These are phyloP conservation scores for Rhinichthys klamathensis DNA, from an alignment of 2,113 vertebrate species.

Conservation along the genomic window DNA sequence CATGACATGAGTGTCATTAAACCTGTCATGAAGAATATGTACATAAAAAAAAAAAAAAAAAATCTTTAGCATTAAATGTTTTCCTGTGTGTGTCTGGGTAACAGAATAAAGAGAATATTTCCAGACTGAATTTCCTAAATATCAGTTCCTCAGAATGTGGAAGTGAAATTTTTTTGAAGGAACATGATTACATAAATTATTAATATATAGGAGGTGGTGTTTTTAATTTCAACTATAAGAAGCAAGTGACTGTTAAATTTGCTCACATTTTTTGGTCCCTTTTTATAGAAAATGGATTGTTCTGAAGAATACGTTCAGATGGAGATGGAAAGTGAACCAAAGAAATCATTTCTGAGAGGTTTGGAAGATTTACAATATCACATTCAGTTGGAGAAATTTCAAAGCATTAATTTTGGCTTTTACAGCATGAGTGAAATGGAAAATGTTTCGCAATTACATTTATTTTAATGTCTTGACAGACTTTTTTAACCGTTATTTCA, in stretches of 20 bases:
- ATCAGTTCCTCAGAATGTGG: neutral
- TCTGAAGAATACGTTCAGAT: neutral
- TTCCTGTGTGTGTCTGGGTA: too few relatives aligned
- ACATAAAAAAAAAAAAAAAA: neutral
- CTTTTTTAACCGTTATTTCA: neutral
- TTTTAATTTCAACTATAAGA: neutral
- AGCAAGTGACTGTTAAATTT: neutral
- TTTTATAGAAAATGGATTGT: neutral
- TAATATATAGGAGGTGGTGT: neutral
- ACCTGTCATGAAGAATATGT: neutral
- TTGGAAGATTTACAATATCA: neutral
- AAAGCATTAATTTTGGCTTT: neutral
- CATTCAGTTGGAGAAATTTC: too few relatives aligned
- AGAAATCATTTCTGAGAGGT: neutral
- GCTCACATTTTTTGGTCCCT: neutral
- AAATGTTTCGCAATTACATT: neutral
- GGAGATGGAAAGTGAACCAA: neutral
- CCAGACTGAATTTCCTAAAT: neutral
- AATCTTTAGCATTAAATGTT: too few relatives aligned
- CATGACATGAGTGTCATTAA: too few relatives aligned
- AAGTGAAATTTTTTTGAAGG: neutral
- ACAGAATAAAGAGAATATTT: neutral
- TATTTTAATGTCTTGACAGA: neutral
- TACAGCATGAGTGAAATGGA: neutral
- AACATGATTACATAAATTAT: neutral